Evolutionary conservation across 2,797 vertebrate genomes (phyloP).

Genomic region (Pangasius djambal): DNA sequence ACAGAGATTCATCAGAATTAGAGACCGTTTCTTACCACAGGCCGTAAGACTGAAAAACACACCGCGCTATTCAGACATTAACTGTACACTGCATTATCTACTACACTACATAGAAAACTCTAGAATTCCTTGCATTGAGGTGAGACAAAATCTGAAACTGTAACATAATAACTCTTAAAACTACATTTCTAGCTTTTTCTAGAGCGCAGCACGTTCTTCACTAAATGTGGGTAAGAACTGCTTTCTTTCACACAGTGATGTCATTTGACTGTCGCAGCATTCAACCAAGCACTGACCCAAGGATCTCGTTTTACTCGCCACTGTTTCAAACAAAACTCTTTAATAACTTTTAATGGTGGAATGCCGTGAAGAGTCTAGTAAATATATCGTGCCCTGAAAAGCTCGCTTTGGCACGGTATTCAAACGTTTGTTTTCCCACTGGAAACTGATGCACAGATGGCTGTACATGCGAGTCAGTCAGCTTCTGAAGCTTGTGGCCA

Average conservation of each 20-base stretch:
- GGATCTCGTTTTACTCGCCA: neutral
- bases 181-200: neutral
- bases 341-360: neutral
- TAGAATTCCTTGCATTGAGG: neutral
- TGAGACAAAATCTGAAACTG: neutral
- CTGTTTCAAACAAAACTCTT: neutral
- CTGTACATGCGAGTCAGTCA: too few species aligned
- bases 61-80: too few species aligned
- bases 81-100: neutral
- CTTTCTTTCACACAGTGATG: neutral
- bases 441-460: neutral
- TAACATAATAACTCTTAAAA: neutral
- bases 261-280: neutral
- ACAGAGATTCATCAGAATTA: too few species aligned
- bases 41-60: too few species aligned
- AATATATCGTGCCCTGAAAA: neutral
- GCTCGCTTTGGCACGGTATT: neutral
- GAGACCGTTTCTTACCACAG: too few species aligned
- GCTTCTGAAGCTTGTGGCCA: neutral
- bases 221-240: neutral
- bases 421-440: neutral
- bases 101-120: neutral
- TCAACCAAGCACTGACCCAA: neutral
- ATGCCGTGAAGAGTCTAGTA: neutral
- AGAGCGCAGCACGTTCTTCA: neutral